These are phyloP conservation scores for Cataglyphis hispanica DNA, from an alignment of 1,140 invertebrate species.

Conservation along the genomic window DNA sequence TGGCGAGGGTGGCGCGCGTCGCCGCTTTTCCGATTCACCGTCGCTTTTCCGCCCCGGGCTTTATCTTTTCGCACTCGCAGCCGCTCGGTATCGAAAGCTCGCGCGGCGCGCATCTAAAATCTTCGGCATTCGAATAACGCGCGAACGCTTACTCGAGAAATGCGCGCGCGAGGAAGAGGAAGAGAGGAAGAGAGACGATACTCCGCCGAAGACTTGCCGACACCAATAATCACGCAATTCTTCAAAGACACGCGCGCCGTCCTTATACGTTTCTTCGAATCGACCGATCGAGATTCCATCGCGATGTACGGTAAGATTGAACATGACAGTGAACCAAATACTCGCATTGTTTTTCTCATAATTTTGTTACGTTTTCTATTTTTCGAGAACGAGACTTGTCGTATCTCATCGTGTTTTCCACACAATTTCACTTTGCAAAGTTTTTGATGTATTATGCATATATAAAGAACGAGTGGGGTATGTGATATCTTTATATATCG, in stretches of 20 bases:
- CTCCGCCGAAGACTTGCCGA: background rate
- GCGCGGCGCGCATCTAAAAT: background rate
- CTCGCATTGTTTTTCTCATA: background rate
- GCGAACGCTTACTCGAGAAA: constrained; percentile 7
- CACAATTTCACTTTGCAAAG: background rate
- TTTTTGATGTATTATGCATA: background rate
- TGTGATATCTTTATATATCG: background rate
- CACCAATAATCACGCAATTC: constrained; percentile 48
- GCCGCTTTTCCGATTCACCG: constrained; percentile 47
- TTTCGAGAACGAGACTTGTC: background rate
- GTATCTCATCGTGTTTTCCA: background rate
- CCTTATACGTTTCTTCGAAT: background rate
- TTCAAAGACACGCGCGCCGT: background rate
- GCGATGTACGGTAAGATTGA: constrained; percentile 4
- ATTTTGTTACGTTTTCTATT: background rate
- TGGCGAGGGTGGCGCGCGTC: constrained; percentile 31
- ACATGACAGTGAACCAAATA: background rate
- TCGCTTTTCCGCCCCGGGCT: constrained; percentile 50
- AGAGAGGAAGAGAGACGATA: background rate
- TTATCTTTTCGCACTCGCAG: constrained; percentile 27
- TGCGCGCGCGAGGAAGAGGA: background rate
- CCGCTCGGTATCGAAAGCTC: constrained; percentile 55
- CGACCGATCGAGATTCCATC: background rate
- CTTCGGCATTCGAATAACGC: constrained; percentile 34
- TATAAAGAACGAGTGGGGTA: no score